phyloP scores from a whole-genome alignment of 2,888 invertebrate genomes.

The Sycophila texana region DNA sequence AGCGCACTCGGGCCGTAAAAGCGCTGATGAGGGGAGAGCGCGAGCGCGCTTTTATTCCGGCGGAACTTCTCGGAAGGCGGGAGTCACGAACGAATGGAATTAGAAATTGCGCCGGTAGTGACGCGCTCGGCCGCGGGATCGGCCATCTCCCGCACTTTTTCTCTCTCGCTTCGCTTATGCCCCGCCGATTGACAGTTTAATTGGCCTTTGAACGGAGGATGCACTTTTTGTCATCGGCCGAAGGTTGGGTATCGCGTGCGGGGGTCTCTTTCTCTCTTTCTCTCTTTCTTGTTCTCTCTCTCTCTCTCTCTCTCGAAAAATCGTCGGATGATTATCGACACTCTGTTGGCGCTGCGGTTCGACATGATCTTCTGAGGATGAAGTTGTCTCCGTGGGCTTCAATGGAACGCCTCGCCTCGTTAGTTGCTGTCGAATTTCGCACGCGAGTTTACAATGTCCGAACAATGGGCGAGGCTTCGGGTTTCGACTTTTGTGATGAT shows the following conservation, averaged over 20 bases:
- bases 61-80: constrained; percentile 24
- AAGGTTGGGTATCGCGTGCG: not conserved
- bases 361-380: not conserved
- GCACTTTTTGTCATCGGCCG: not conserved
- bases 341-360: not conserved
- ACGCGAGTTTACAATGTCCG: not conserved
- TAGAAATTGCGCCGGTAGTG: constrained; percentile 13
- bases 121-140: not conserved
- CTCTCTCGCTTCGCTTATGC: not conserved
- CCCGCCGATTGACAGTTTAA: constrained; percentile 14
- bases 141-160: constrained; percentile 7
- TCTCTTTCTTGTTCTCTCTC: too few relatives aligned
- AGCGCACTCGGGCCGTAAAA: constrained; percentile 26
- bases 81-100: constrained; percentile 47
- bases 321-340: not conserved
- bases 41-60: constrained; percentile 35
- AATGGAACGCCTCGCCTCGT: not conserved
- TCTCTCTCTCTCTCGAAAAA: not conserved
- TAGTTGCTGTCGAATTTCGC: not conserved
- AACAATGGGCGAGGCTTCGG: not conserved
- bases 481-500: not conserved
- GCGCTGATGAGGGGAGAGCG: constrained; percentile 41
- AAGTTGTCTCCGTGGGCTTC: not conserved
- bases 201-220: constrained; percentile 7
- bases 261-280: too few relatives aligned